Conservation (phyloP, 2,888 invertebrate genomes). For the Eledona agricola region DNA sequence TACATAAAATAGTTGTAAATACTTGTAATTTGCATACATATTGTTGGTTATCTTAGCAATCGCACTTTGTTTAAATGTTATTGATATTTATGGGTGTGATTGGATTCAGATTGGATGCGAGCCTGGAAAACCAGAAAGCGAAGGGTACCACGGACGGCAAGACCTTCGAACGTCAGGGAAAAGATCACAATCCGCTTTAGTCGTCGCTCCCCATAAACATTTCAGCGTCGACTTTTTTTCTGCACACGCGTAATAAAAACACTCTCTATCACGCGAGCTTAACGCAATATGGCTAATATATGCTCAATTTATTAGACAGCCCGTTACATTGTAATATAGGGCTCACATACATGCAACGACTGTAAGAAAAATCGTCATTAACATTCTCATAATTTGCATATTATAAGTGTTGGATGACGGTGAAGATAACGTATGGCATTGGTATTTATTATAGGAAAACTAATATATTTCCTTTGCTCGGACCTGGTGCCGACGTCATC, state of each 20-base stretch:
- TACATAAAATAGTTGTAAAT: conserved; percentile 53
- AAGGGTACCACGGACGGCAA: conserved; percentile 18
- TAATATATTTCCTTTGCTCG: conserved; percentile 42
- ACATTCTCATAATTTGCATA: conserved; percentile 39
- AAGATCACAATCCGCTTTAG: conserved; percentile 5
- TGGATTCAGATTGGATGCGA: conserved; percentile 52
- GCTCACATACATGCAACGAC: conserved; percentile 38
- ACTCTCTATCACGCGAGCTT: conserved; percentile 35
- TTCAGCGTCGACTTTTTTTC: conserved; percentile 28
- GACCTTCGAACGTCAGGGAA: conserved; percentile 8
- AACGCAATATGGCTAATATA: conserved; percentile 38
- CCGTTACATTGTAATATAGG: conserved; percentile 35
- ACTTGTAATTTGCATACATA: conserved; percentile 55
- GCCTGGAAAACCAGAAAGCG: conserved; percentile 25
- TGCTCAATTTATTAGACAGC: conserved; percentile 38
- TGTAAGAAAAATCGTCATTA: conserved; percentile 37
- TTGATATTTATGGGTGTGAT: conserved; percentile 48
- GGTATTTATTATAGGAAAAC: conserved; percentile 42
- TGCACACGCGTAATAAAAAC: conserved; percentile 23
- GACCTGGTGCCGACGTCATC: conserved; percentile 32
- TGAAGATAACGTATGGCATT: conserved; percentile 40
- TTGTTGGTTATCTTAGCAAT: conserved; percentile 52
- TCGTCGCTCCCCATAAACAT: conserved; percentile 26
- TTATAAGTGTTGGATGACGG: conserved; percentile 39
- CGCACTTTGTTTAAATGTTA: conserved; percentile 49